Conservation (phyloP, 2,797 vertebrate genomes). For the Lepilemur septentrionalis region DNA sequence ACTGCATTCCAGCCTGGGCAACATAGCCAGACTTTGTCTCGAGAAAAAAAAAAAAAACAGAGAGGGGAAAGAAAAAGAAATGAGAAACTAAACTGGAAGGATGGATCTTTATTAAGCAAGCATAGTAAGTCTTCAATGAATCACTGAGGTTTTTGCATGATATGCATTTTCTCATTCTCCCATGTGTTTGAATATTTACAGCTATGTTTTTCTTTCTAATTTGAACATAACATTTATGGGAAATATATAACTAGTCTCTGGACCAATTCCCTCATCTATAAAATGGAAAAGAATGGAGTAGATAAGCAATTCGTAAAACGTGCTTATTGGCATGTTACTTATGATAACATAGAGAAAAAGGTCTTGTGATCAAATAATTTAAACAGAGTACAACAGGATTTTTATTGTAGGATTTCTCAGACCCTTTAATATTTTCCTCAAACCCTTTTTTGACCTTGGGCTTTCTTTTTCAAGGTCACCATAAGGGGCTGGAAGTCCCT, state of each 20-base stretch:
- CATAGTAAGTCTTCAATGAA: background rate
- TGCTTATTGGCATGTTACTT: background rate
- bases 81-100: background rate
- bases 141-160: background rate
- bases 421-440: background rate
- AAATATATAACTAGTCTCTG: background rate
- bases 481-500: background rate
- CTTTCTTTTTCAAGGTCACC: background rate
- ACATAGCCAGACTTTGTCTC: background rate
- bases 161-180: background rate
- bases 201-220: conserved; percentile 12
- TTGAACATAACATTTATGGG: conserved; percentile 12
- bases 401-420: background rate
- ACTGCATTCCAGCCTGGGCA: background rate
- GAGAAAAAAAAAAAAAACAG: background rate
- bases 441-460: background rate
- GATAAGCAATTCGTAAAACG: background rate
- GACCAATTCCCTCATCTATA: background rate
- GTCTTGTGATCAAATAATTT: background rate
- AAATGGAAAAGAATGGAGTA: background rate
- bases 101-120: conserved; percentile 15
- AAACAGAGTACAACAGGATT: background rate
- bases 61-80: background rate
- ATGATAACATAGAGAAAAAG: background rate
- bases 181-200: conserved; percentile 26